Percentiles rank a stretch among this genome's conserved stretches.
Conservation (phyloP, 2,888 invertebrate genomes). For the Microdon myrmicae region DNA sequence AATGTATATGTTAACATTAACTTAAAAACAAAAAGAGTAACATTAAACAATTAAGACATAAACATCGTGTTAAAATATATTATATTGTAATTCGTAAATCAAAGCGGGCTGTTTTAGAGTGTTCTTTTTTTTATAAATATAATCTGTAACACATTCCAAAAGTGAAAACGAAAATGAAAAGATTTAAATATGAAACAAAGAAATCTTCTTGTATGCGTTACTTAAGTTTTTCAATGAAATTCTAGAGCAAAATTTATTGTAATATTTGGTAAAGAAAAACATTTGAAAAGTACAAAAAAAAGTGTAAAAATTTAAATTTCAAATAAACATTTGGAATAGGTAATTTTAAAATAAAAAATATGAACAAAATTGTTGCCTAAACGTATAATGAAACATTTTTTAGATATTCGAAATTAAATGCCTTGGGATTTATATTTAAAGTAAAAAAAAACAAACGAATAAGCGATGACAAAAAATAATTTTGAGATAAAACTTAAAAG, state of each 20-base stretch:
- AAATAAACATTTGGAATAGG: conserved; percentile 46
- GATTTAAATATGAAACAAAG: conserved; percentile 5
- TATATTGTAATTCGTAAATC: conserved; percentile 22
- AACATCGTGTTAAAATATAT: too few species aligned
- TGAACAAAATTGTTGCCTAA: conserved; percentile 46
- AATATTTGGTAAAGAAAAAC: conserved; percentile 19
- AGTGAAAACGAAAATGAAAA: conserved; percentile 6
- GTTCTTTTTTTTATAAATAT: conserved; percentile 17
- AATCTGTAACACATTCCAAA: conserved; percentile 46
- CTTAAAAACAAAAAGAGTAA: conserved; percentile 9
- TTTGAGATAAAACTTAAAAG: conserved; percentile 38
- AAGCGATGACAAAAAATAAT: too few species aligned
- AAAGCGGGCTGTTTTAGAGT: conserved; percentile 43
- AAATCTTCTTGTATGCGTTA: conserved; percentile 28
- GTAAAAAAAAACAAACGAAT: conserved; percentile 18
- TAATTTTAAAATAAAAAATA: conserved; percentile 53
- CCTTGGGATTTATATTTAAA: conserved; percentile 48
- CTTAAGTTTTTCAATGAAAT: conserved; percentile 28
- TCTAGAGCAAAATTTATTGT: conserved; percentile 40
- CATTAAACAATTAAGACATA: conserved; percentile 2
- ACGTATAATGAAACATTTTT: conserved; percentile 38
- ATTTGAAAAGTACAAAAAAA: conserved; percentile 36
- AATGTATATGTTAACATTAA: conserved; percentile 19
- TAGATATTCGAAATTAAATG: conserved; percentile 51
- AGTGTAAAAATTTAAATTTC: conserved; percentile 1